Conservation (phyloP, 2,888 invertebrate genomes). For the Lasioglossum oenotherae region DNA sequence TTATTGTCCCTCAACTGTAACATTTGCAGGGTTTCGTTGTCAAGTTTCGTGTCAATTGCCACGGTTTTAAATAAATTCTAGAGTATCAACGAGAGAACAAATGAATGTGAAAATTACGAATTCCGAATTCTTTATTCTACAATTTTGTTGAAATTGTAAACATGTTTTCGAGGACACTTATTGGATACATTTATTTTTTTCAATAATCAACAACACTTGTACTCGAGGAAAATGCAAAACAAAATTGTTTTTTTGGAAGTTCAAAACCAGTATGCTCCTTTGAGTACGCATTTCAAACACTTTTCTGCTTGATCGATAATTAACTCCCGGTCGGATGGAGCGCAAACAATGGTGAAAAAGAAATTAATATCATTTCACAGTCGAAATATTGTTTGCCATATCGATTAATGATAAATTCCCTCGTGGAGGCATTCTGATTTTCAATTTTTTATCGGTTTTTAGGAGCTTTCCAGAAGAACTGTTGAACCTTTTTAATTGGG, state of each 20-base stretch:
- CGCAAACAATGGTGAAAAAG: neutral
- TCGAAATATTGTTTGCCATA: constrained; percentile 3
- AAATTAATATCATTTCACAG: neutral
- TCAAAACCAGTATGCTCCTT: neutral
- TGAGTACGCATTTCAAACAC: neutral
- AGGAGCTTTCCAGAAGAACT: too few species aligned
- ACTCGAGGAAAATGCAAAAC: too few species aligned
- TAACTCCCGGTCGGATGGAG: neutral
- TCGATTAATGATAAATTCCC: neutral
- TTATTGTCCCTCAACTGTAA: neutral
- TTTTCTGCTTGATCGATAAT: neutral
- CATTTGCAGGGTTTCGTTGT: neutral
- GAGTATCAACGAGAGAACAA: neutral
- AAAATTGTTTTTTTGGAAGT: too few species aligned
- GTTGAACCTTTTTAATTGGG: too few species aligned
- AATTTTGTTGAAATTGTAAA: too few species aligned
- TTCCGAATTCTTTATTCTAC: neutral
- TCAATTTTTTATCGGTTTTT: too few species aligned
- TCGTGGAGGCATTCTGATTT: too few species aligned
- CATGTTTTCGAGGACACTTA: too few species aligned
- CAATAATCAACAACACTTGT: too few species aligned
- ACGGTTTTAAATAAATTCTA: neutral
- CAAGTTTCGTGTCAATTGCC: neutral
- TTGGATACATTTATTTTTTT: too few species aligned
- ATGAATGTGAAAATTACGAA: neutral